These are phyloP conservation scores for Drosophila buzzatii DNA, from an alignment of 2,888 invertebrate species.

Conservation along the genomic window DNA sequence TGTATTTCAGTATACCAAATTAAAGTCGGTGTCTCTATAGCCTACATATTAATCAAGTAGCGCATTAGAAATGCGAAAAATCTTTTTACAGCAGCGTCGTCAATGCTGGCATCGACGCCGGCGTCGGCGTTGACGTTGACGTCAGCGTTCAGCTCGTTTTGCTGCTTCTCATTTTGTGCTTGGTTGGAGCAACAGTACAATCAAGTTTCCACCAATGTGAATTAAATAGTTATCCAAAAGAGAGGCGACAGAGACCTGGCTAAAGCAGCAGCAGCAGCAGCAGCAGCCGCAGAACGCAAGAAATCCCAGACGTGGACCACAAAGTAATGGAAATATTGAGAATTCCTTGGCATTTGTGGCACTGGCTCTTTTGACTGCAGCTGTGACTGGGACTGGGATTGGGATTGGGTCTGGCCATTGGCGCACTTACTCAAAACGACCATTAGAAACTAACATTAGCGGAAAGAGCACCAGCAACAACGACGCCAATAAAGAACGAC, in stretches of 20 bases:
- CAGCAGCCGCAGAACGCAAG: conserved; percentile 42
- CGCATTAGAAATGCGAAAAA: conserved; percentile 65
- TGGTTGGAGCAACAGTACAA: conserved; percentile 71
- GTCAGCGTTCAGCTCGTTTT: conserved; percentile 52
- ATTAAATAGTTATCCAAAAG: conserved; percentile 77
- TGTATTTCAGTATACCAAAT: background rate
- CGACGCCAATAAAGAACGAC: conserved; percentile 37
- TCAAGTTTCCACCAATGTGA: conserved; percentile 79
- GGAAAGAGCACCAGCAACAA: conserved; percentile 41
- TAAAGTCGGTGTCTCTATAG: conserved; percentile 30
- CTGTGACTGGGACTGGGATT: conserved; percentile 29
- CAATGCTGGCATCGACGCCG: conserved; percentile 32
- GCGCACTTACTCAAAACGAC: conserved; percentile 76
- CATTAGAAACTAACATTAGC: conserved; percentile 77
- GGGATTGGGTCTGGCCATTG: conserved; percentile 25
- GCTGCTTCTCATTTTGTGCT: conserved; percentile 69
- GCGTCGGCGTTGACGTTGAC: conserved; percentile 16
- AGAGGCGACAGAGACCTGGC: conserved; percentile 66
- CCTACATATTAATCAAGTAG: conserved; percentile 49
- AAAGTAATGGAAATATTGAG: conserved; percentile 79
- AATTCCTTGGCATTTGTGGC: conserved; percentile 67
- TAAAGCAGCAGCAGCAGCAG: conserved; percentile 44
- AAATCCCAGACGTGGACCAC: conserved; percentile 76
- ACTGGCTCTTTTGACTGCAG: conserved; percentile 39
- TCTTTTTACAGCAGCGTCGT: conserved; percentile 38